Base-by-base conservation (phyloP, 92 coral and sea anemone genomes). In the Palythoa grandis region DNA sequence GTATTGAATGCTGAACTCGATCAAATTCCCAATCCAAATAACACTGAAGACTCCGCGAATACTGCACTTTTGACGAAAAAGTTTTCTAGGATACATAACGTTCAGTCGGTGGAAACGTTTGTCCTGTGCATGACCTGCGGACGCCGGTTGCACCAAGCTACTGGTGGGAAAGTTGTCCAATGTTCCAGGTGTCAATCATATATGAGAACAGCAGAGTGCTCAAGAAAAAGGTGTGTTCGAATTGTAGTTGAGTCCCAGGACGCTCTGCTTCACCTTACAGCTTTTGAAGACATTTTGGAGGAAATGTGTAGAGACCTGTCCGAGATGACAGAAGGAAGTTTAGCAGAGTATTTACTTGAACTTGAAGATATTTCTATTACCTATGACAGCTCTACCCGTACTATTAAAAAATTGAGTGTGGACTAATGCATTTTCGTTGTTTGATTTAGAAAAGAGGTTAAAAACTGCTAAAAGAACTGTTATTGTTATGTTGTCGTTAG, bases 221-320 rank as follows among this genome's bases (percentile, higher is more conserved):
- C 52, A 17, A 77, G 69, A 77, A 77, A 77, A 29, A 77, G 4
- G 13, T 77, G 52, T 16, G 82, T 77, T 77, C 68, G 82, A 56
- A 56, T 77, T 77, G 68, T 77, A 77, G 50, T 76, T 48, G 68
- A 77, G 82, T 24, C 68, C 68, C 82, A 61, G 37, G 82, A 85
- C 25, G 71, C 35, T n/a, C 57, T 58, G 79, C 79, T 85, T 57
- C 80, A 85, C 88, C 82, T 85, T 72, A 73, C 82, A 71, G 88
- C 82, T 54, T 72, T 85, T 85, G 88, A 85, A 70, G 70, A 52
- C 71, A 82, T 70, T 53, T 70, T 85, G 72, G 4, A 72, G 79
- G 79, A 85, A 72, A 82, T 85, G 70, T 76, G 69, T 50, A 82
- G 56, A 85, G 73, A 85, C 74, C 79, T 85, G 60, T 16, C 52